These are phyloP conservation scores for Octodon degus DNA, from an alignment of 2,113 vertebrate species.

Conservation along the genomic window DNA sequence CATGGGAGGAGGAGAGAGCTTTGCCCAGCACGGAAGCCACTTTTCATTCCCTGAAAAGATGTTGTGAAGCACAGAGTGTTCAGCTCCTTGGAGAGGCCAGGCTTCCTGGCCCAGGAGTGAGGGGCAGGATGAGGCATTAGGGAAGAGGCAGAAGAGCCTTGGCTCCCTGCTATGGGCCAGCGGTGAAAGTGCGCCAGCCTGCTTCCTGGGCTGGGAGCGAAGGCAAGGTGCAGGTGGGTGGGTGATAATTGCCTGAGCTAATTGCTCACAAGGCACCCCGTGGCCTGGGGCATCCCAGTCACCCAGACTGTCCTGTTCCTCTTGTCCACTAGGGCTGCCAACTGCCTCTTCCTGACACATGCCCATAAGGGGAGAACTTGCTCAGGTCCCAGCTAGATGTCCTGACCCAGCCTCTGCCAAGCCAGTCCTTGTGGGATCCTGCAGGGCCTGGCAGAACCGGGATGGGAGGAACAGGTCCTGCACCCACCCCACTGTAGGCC, in stretches of 20 bases:
- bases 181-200: not conserved
- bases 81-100: not conserved
- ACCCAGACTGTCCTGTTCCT: conserved; percentile 9
- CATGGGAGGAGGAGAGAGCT: not conserved
- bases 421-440: not conserved
- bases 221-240: conserved; percentile 26
- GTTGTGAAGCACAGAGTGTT: not conserved
- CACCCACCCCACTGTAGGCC: not conserved
- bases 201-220: not conserved
- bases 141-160: not conserved
- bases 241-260: conserved; percentile 69
- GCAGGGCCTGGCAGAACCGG: not conserved
- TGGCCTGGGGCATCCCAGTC: conserved; percentile 4
- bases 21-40: not conserved
- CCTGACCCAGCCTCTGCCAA: not conserved
- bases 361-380: not conserved
- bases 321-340: conserved; percentile 8
- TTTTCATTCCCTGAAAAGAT: not conserved
- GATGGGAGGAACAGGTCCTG: too few relatives aligned
- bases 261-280: conserved; percentile 59
- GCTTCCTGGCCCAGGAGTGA: not conserved
- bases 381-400: not conserved
- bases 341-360: not conserved
- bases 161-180: not conserved
- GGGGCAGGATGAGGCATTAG: not conserved